phyloP scores from a whole-genome alignment of 1,140 invertebrate genomes.

The Papilio polyxenes region DNA sequence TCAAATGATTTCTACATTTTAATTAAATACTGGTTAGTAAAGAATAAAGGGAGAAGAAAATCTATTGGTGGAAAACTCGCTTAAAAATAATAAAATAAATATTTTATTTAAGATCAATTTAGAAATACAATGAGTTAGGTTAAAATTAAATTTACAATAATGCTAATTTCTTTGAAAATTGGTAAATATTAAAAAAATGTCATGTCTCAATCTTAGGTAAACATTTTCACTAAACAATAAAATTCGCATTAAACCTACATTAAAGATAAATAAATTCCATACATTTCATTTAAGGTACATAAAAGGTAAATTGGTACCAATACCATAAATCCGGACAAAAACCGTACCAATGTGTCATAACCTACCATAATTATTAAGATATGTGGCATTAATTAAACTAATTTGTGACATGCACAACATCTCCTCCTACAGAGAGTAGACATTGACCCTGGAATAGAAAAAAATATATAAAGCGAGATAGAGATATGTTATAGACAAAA shows the following conservation, averaged over 20 bases:
- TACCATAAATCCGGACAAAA: not conserved
- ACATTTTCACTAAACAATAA: not conserved
- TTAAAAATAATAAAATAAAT: not conserved
- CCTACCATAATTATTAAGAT: not conserved
- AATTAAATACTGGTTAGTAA: too few relatives aligned
- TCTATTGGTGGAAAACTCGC: too few relatives aligned
- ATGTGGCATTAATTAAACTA: constrained; percentile 45
- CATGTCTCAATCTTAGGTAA: constrained; percentile 27
- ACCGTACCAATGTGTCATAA: not conserved
- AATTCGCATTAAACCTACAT: not conserved
- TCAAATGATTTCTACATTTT: too few relatives aligned
- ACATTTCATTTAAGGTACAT: not conserved
- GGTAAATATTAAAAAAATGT: constrained; percentile 6
- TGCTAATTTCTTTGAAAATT: constrained; percentile 6
- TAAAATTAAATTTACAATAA: not conserved
- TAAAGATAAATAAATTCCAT: not conserved
- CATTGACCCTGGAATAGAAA: constrained; percentile 88
- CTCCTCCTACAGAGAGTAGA: constrained; percentile 96
- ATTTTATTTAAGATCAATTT: not conserved
- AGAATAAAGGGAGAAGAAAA: too few relatives aligned
- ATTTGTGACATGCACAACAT: constrained; percentile 89
- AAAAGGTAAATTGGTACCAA: not conserved
- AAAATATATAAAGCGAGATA: not conserved
- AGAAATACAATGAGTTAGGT: not conserved
- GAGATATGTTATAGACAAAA: not conserved